phyloP scores from a whole-genome alignment of 2,888 invertebrate species.

The Ctena decussata region DNA sequence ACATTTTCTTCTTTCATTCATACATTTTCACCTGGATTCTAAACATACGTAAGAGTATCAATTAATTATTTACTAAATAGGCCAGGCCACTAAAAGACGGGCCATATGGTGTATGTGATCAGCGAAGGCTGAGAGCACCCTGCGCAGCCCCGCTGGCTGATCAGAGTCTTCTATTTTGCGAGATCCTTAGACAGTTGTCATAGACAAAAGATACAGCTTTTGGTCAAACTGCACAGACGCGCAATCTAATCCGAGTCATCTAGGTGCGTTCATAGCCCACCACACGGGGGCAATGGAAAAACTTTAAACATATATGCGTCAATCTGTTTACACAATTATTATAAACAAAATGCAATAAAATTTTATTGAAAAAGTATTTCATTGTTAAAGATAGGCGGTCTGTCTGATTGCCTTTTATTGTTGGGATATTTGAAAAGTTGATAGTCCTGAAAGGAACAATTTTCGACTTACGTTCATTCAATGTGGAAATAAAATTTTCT shows the following conservation, averaged over 20 bases:
- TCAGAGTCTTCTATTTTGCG: not conserved
- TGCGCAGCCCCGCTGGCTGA: not conserved
- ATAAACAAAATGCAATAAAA: not conserved
- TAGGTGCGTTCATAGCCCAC: not conserved
- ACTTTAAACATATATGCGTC: not conserved
- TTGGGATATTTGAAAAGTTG: not conserved
- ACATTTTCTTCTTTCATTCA: not conserved
- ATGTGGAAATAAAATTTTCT: not conserved
- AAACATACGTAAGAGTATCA: not conserved
- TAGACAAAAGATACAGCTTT: not conserved
- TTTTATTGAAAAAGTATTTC: not conserved
- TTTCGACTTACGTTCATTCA: not conserved
- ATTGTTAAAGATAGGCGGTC: not conserved
- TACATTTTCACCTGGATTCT: not conserved
- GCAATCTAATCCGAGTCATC: not conserved
- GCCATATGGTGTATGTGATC: not conserved
- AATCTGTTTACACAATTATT: not conserved
- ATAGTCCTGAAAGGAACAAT: not conserved
- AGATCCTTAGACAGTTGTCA: not conserved
- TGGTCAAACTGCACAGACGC: too few relatives aligned
- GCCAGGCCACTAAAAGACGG: not conserved
- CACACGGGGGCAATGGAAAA: not conserved
- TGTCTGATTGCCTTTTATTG: conserved; percentile 4
- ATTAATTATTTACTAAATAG: not conserved
- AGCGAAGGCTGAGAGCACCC: too few relatives aligned